A percentile compares a stretch with the other conserved stretches of the same genome.
Conservation (phyloP, 1,140 invertebrate genomes). For the Gonatopus flavifemur region DNA sequence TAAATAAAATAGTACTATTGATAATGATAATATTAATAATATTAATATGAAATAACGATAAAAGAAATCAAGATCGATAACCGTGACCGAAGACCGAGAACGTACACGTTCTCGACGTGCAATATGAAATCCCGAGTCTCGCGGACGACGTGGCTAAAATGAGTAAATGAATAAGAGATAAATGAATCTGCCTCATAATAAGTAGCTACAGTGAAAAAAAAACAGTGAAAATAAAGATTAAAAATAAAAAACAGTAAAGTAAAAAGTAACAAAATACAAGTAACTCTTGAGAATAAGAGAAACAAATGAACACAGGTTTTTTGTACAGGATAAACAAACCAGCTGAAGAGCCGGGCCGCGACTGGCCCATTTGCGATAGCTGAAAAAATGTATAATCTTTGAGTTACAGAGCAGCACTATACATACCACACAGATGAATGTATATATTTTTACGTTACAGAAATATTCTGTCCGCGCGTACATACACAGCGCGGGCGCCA, state of each 20-base stretch:
- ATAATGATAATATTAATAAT: too few species aligned
- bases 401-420: slow-evolving; percentile 61
- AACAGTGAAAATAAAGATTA: too few species aligned
- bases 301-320: too few species aligned
- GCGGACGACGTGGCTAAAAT: not conserved
- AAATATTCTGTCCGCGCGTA: slow-evolving; percentile 55
- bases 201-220: too few species aligned
- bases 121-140: not conserved
- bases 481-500: slow-evolving; percentile 51
- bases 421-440: slow-evolving; percentile 59
- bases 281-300: too few species aligned
- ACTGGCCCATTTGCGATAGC: too few species aligned
- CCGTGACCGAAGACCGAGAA: too few species aligned
- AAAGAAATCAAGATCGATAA: not conserved
- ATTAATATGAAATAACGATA: not conserved
- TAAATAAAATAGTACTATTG: too few species aligned
- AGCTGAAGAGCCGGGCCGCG: slow-evolving; percentile 31
- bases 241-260: too few species aligned
- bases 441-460: slow-evolving; percentile 62
- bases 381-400: slow-evolving; percentile 57
- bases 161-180: too few species aligned
- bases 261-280: too few species aligned
- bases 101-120: too few species aligned
- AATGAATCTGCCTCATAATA: slow-evolving; percentile 38
- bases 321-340: slow-evolving; percentile 56